phyloP scores from a whole-genome alignment of 2,113 vertebrate species.

The Plecotus auritus region DNA sequence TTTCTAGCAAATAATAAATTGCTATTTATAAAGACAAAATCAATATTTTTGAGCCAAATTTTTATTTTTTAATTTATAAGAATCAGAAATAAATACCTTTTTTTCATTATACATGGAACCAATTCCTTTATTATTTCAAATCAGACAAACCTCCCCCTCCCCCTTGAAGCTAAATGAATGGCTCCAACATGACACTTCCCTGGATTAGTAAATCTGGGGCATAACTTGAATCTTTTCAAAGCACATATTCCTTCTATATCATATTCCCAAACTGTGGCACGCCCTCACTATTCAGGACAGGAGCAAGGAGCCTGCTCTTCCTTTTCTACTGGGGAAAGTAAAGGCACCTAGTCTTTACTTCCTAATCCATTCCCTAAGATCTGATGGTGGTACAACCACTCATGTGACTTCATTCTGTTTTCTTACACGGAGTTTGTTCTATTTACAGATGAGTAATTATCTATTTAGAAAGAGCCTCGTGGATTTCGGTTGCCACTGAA shows the following conservation, averaged over 20 bases:
- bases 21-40: conserved; percentile 13
- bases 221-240: conserved; percentile 44
- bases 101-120: background rate
- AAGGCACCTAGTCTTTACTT: conserved; percentile 65
- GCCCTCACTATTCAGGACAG: background rate
- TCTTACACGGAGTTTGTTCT: conserved; percentile 6
- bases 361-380: conserved; percentile 73
- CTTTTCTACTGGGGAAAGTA: conserved; percentile 52
- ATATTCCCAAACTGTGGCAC: conserved; percentile 63
- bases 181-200: background rate
- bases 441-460: conserved; percentile 31
- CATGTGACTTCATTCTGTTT: conserved; percentile 70
- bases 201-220: conserved; percentile 14
- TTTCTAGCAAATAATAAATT: conserved; percentile 31
- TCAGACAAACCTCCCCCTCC: background rate
- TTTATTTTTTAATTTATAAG: conserved; percentile 19
- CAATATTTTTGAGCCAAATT: conserved; percentile 42
- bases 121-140: conserved; percentile 3
- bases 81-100: background rate
- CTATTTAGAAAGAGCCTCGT: conserved; percentile 1
- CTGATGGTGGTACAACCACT: conserved; percentile 58
- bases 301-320: conserved; percentile 65
- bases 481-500: conserved; percentile 5
- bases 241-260: conserved; percentile 58
- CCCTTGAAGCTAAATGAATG: background rate